Base-by-base conservation (phyloP, 2,888 invertebrate genomes). In the Podabrus alpinus region DNA sequence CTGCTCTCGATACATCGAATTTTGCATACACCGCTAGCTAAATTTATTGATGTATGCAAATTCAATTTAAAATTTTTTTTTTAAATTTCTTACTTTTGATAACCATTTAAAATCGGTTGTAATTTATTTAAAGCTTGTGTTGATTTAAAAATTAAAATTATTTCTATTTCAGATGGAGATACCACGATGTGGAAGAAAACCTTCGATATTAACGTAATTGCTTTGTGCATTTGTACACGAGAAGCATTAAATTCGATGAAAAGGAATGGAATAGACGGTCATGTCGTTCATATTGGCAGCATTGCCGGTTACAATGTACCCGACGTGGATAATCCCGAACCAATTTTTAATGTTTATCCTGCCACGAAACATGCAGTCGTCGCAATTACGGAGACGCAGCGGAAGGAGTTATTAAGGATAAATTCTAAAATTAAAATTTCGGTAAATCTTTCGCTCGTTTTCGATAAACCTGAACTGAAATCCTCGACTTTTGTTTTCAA, bases 151-250 rank as follows among this genome's bases (percentile, higher is more conserved):
- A 25, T 21, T 16, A 4, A 17, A 61, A 17, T 21, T 61, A 61
- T 66, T n/a, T 25, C 9, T 59, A 15, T 72, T 76, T 29, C 29
- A 76, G 79, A 78, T 21, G 84, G 84, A 4, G 77, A 81, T 59
- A 78, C 81, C 9, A 74, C 76, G 9, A 74, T 73, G 4, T 84
- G 84, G 83, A 80, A 77, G 62, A 71, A 77, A 60, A 78, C 83
- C 9, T 68, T 84, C 9, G 81, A 84, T 71, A 80, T 82, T 11
- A 84, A 84, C 72, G 74, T 84, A 0, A 59, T 83, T 3, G 83
- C 76, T 5, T 15, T 77, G 25, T 75, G 77, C 15, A 76, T 82
- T 9, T 80, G 80, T n/a, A 79, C 80, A 1, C 70, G 80, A 19
- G 79, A 82, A 74, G 80, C 80, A 10, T 64, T 83, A 4, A 78